Conservation (phyloP, 1,140 invertebrate species). For the Aphelinus atriplicis region DNA sequence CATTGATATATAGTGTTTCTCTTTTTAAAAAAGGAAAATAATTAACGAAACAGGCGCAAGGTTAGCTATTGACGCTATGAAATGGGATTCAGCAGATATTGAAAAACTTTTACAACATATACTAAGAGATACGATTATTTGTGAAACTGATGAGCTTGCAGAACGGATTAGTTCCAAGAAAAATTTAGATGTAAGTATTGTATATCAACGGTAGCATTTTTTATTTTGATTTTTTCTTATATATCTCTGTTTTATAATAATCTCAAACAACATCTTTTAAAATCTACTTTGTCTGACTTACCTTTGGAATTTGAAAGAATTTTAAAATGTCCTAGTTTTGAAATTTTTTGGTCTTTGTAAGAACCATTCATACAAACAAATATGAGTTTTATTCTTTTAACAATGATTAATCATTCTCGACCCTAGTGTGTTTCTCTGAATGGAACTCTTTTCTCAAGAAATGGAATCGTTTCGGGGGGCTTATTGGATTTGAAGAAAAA, state of each 20-base stretch:
- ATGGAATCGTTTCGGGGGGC: conserved; percentile 96
- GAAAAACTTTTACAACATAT: conserved; percentile 93
- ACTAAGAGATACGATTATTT: conserved; percentile 94
- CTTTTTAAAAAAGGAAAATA: conserved; percentile 75
- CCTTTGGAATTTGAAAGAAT: too few relatives aligned
- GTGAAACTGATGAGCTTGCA: conserved; percentile 88
- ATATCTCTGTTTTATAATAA: not conserved
- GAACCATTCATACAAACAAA: too few relatives aligned
- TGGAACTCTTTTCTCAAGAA: conserved; percentile 96
- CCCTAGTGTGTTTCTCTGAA: conserved; percentile 87
- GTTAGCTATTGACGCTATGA: conserved; percentile 92
- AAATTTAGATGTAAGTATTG: conserved; percentile 71
- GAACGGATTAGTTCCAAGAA: conserved; percentile 59
- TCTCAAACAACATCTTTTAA: too few relatives aligned
- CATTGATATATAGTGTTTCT: not conserved
- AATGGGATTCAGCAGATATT: conserved; percentile 88
- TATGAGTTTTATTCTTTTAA: too few relatives aligned
- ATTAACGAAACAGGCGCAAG: conserved; percentile 89
- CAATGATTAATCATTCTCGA: too few relatives aligned
- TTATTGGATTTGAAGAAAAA: conserved; percentile 88
- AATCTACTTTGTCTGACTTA: too few relatives aligned
- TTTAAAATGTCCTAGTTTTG: too few relatives aligned
- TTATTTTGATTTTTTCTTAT: conserved; percentile 17
- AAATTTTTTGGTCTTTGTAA: too few relatives aligned
- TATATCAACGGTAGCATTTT: not conserved